phyloP scores from a whole-genome alignment of 2,888 invertebrate genomes.

The Epirrhoe alternata region DNA sequence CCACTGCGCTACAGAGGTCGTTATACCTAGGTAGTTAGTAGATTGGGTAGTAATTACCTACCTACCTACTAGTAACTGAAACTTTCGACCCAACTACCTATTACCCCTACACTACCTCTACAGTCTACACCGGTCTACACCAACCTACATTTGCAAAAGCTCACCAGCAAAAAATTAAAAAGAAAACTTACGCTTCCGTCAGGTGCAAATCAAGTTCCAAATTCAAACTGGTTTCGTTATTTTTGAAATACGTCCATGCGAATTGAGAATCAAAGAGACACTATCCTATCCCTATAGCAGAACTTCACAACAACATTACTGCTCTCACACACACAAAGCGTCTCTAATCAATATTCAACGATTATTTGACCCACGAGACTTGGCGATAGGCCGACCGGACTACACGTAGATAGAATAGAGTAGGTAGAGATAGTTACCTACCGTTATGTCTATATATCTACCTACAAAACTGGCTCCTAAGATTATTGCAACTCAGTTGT shows the following conservation, averaged over 20 bases:
- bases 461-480: too few species aligned
- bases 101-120: too few species aligned
- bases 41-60: too few species aligned
- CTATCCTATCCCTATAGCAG: neutral
- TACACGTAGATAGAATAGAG: neutral
- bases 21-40: too few species aligned
- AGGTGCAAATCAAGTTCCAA: constrained; percentile 4
- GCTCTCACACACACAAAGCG: neutral
- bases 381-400: neutral
- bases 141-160: too few species aligned
- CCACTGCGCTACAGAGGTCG: too few species aligned
- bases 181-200: constrained; percentile 17
- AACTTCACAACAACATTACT: neutral
- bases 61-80: too few species aligned
- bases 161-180: constrained; percentile 1
- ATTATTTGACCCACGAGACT: constrained; percentile 6
- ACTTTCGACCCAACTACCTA: too few species aligned
- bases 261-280: constrained; percentile 11
- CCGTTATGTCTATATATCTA: too few species aligned
- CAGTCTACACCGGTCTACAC: too few species aligned
- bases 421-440: neutral
- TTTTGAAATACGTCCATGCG: constrained; percentile 7
- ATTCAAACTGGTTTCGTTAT: constrained; percentile 5
- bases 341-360: constrained; percentile 5
- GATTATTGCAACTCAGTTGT: too few species aligned